phyloP scores from a whole-genome alignment of 2,888 invertebrate genomes.

The Meteorus colon region DNA sequence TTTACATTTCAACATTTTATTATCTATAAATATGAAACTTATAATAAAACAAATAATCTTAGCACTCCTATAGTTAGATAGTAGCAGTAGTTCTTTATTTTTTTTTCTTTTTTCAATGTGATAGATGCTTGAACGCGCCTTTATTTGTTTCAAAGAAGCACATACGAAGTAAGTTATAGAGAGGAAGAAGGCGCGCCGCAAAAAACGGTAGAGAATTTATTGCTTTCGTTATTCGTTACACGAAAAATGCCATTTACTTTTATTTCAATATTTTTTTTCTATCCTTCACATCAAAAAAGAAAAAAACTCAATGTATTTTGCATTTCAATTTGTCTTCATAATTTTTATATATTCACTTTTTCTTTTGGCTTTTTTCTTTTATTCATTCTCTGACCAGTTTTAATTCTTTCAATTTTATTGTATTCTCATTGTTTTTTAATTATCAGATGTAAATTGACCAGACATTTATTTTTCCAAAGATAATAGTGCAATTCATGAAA shows the following conservation, averaged over 20 bases:
- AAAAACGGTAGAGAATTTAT: constrained; percentile 27
- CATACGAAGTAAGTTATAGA: constrained; percentile 6
- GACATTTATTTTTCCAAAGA: neutral
- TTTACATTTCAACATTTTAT: neutral
- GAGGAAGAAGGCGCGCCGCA: constrained; percentile 16
- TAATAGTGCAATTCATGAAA: neutral
- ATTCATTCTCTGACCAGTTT: neutral
- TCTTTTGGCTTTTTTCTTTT: neutral
- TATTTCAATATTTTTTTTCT: neutral
- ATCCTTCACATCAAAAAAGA: neutral
- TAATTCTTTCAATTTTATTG: constrained; percentile 2
- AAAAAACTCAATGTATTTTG: too few species aligned
- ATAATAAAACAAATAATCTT: neutral
- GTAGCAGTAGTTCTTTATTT: neutral
- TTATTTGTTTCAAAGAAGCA: neutral
- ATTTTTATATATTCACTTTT: neutral
- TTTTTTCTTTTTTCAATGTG: neutral
- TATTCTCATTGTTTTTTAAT: neutral
- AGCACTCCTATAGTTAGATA: neutral
- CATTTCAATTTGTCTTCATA: neutral
- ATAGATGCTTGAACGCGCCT: constrained; percentile 4
- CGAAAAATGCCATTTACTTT: constrained; percentile 24
- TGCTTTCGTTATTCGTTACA: constrained; percentile 39
- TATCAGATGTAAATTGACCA: neutral
- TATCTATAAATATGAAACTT: neutral